phyloP scores from a whole-genome alignment of 2,888 invertebrate species.

The Sphecodes monilicornis region DNA sequence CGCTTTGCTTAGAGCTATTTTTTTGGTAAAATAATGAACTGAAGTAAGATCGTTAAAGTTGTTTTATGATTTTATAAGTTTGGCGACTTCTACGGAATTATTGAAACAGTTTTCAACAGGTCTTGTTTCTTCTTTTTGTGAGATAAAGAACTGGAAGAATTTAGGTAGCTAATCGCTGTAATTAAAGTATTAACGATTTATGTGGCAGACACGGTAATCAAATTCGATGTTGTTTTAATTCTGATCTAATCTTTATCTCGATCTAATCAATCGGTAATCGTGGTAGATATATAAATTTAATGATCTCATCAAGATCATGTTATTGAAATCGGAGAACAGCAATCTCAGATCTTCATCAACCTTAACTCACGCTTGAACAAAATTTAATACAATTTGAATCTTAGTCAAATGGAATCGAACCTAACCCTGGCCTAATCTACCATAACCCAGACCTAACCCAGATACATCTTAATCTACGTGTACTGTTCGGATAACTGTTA shows the following conservation, averaged over 20 bases:
- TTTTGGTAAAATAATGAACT: background rate
- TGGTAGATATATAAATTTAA: background rate
- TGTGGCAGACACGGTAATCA: background rate
- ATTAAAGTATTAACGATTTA: no score
- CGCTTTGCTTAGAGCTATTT: background rate
- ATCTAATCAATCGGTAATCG: background rate
- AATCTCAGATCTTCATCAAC: background rate
- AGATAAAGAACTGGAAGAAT: background rate
- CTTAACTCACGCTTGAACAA: background rate
- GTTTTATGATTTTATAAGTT: background rate
- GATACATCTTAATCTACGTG: background rate
- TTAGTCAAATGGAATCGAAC: background rate
- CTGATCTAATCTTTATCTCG: background rate
- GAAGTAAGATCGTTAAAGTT: background rate
- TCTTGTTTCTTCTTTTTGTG: background rate
- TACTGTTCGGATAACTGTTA: slow-evolving; percentile 2
- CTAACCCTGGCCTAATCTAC: slow-evolving; percentile 8
- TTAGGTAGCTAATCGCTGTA: background rate
- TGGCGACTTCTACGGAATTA: background rate
- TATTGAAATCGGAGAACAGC: background rate
- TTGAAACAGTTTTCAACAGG: background rate
- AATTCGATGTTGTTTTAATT: background rate
- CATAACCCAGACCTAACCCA: slow-evolving; percentile 10
- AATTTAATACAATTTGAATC: background rate
- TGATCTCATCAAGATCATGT: background rate